A percentile compares a stretch with the other conserved stretches of the same genome.
These are phyloP conservation scores for Oxyura jamaicensis DNA, from an alignment of 2,113 vertebrate species.

Conservation along the genomic window DNA sequence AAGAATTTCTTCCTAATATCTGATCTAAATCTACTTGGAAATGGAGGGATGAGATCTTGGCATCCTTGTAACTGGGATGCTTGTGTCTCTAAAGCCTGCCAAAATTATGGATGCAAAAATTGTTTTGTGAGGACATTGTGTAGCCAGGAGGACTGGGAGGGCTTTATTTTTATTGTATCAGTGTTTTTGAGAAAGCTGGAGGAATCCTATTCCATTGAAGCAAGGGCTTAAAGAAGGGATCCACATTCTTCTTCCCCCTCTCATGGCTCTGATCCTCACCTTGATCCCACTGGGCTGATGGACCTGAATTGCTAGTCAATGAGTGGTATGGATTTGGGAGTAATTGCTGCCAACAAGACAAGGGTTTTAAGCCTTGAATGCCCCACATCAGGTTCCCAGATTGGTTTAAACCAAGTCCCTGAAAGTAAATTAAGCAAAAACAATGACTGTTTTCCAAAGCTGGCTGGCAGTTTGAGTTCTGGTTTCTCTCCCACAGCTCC, in stretches of 20 bases:
- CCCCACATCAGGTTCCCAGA: background rate
- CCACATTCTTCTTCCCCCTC: background rate
- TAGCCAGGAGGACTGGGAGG: background rate
- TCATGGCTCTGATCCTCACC: background rate
- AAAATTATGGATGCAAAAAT: background rate
- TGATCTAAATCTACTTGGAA: background rate
- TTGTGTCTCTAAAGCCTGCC: background rate
- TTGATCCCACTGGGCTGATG: background rate
- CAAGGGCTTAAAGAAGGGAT: background rate
- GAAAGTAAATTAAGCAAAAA: background rate
- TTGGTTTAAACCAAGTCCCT: background rate
- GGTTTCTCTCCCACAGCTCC: background rate
- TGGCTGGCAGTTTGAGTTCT: background rate
- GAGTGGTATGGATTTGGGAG: background rate
- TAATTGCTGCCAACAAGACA: background rate
- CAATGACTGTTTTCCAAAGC: background rate
- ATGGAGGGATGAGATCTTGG: background rate
- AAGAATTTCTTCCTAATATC: no score
- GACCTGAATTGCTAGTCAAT: background rate
- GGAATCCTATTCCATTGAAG: background rate
- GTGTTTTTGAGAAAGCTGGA: background rate
- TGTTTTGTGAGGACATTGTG: background rate
- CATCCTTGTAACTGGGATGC: background rate
- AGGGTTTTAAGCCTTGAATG: background rate
- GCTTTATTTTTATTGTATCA: background rate